These are phyloP conservation scores for Ondatra zibethicus DNA, from an alignment of 2,113 vertebrate genomes.

Conservation along the genomic window DNA sequence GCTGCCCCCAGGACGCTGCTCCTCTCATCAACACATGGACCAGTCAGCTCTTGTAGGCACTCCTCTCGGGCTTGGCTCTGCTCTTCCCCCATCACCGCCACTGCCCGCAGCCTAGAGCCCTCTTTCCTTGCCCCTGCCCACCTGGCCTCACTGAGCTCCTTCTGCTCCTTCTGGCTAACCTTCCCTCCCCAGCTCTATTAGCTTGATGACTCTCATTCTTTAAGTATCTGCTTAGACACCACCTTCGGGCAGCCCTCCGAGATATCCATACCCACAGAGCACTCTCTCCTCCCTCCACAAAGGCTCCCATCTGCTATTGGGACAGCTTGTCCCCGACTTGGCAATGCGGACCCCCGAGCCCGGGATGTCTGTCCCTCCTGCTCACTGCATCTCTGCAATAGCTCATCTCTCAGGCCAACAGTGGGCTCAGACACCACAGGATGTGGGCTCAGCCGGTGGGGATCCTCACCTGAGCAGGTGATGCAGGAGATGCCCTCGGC, in stretches of 20 bases:
- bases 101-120: neutral
- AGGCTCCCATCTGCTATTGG: neutral
- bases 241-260: constrained; percentile 15
- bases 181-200: neutral
- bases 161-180: neutral
- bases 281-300: too few species aligned
- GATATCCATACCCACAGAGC: neutral
- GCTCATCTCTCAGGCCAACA: neutral
- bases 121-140: neutral
- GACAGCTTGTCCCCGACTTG: neutral
- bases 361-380: neutral
- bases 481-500: constrained; percentile 97
- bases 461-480: constrained; percentile 95
- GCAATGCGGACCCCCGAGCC: neutral
- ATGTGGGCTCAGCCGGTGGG: rapidly evolving
- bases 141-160: neutral
- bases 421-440: neutral
- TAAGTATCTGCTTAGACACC: neutral
- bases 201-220: neutral
- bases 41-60: neutral
- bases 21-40: too few species aligned
- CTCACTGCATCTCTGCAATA: rapidly evolving
- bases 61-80: neutral
- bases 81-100: neutral
- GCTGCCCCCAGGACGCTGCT: too few species aligned